Conservation (phyloP, 2,113 vertebrate species). For the Ranitomeya imitator region DNA sequence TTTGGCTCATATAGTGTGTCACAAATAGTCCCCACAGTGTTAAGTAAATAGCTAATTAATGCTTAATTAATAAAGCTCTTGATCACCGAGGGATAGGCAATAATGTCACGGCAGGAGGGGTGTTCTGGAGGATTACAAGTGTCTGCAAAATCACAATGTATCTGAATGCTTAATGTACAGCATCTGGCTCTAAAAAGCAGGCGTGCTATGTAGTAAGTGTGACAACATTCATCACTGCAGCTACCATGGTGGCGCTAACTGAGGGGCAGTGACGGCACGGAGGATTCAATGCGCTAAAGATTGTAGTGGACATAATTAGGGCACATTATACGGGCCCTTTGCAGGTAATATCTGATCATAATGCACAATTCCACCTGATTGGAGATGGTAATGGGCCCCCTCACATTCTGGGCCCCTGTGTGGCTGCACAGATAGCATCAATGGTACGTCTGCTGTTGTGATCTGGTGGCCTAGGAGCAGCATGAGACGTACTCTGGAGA, state of each 20-base stretch:
- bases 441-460: too few relatives aligned
- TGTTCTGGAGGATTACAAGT: background rate
- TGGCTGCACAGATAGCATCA: too few relatives aligned
- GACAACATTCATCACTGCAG: background rate
- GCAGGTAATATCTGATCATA: too few relatives aligned
- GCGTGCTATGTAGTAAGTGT: background rate
- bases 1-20: background rate
- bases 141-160: background rate
- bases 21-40: conserved; percentile 5
- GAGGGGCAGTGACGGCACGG: background rate
- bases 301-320: too few relatives aligned
- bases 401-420: too few relatives aligned
- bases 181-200: background rate
- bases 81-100: conserved; percentile 10
- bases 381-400: too few relatives aligned
- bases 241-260: background rate
- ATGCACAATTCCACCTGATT: too few relatives aligned
- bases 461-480: too few relatives aligned
- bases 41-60: conserved; percentile 22
- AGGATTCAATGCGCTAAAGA: too few relatives aligned
- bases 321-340: too few relatives aligned
- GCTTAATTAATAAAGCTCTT: conserved; percentile 14
- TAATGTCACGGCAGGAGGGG: conserved; percentile 5
- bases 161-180: background rate
- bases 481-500: too few relatives aligned